Base-by-base conservation (phyloP, 2,113 vertebrate species). In the Brachyhypopomus gauderio region DNA sequence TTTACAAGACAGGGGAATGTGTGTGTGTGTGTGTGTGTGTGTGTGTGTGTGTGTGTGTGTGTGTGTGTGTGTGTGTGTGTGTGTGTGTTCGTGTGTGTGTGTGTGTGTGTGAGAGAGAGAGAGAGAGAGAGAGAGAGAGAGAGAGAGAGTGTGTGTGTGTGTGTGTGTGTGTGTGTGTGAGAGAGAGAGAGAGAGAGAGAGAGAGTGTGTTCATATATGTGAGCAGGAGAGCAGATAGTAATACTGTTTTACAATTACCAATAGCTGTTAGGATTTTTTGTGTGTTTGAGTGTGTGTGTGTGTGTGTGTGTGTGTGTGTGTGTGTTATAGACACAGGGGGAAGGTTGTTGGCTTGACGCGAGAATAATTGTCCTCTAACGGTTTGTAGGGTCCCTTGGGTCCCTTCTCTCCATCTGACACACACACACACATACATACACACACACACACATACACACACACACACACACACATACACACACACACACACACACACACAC, bases 381-480 rank as follows among this genome's bases (percentile, higher is more conserved):
- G 41, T 67, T 80, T 48, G 60, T 14, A 66, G 52, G 2, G 22
- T 78, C 81, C 81, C 79, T 70, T 48, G 85, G 85, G 81, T 71
- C 36, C 52, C 60, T 55, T 55, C 20, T 16, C 27, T 75, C 56
- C 23, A 63, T 63, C 58, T 19, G 79, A 64, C 34, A 36, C 48
- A 73, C 25, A 62, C 3, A 1, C 73, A 87, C 84, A 75, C 84
- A 70, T 11, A 48, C 45, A n/a, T n/a, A n/a, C n/a, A n/a, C n/a
- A n/a, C n/a, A n/a, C n/a, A n/a, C n/a, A n/a, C n/a, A n/a, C n/a
- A n/a, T n/a, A n/a, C n/a, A 72, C 75, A 77, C 87, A 86, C 84
- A 80, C 86, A 73, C 87, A 87, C 83, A 23, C 71, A 23, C 66
- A 64, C 55, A 58, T 87, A 86, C 83, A 80, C 85, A 75, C 85